Conservation (phyloP, 2,797 vertebrate genomes). For the Argyrosomus regius region DNA sequence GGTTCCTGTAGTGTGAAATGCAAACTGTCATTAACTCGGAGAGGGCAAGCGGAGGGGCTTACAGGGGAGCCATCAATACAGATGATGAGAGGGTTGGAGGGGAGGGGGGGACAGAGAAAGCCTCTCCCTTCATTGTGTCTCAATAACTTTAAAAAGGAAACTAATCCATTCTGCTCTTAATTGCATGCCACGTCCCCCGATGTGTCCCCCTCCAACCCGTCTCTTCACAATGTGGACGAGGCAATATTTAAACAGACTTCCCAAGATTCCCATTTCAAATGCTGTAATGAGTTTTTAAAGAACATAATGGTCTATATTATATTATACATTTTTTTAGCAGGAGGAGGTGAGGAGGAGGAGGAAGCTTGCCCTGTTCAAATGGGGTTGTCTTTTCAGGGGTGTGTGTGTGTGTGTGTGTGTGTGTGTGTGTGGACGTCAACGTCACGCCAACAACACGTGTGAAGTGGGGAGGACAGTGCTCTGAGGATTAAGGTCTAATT, state of each 20-base stretch:
- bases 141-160: constrained; percentile 86
- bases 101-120: constrained; percentile 54
- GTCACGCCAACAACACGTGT: constrained; percentile 31
- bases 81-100: constrained; percentile 69
- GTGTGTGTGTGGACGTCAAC: constrained; percentile 19
- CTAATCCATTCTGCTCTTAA: constrained; percentile 87
- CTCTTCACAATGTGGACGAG: constrained; percentile 72
- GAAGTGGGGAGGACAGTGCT: constrained; percentile 62
- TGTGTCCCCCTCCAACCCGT: constrained; percentile 60
- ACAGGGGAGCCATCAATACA: constrained; percentile 77
- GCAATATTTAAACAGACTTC: constrained; percentile 76
- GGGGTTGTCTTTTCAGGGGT: constrained; percentile 76
- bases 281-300: constrained; percentile 87
- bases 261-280: constrained; percentile 83
- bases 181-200: constrained; percentile 86
- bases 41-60: constrained; percentile 69
- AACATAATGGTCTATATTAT: constrained; percentile 84
- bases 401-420: constrained; percentile 30
- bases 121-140: constrained; percentile 84
- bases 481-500: constrained; percentile 86
- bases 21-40: constrained; percentile 80
- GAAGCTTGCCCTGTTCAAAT: constrained; percentile 60
- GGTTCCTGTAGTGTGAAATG: constrained; percentile 76
- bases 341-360: constrained; percentile 55
- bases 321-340: constrained; percentile 75